phyloP scores from a whole-genome alignment of 2,113 vertebrate species.

The Alosa alosa region DNA sequence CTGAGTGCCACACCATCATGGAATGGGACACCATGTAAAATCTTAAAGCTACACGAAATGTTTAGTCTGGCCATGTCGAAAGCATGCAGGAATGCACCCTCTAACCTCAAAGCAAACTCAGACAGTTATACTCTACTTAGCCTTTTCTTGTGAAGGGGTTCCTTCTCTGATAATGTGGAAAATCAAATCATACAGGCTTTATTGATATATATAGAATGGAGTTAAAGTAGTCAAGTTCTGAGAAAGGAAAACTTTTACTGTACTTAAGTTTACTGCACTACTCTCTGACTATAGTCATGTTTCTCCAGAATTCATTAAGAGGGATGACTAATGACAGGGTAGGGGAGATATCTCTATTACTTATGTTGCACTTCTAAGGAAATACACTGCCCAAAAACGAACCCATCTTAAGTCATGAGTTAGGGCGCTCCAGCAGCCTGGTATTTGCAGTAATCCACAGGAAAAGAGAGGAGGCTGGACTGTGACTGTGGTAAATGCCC shows the following conservation, averaged over 20 bases:
- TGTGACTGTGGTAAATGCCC: not conserved
- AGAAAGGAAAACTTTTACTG: not conserved
- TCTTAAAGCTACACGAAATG: not conserved
- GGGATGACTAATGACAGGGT: not conserved
- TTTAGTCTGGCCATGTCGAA: slow-evolving; percentile 23
- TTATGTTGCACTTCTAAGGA: not conserved
- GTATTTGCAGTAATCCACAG: not conserved
- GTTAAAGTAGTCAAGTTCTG: not conserved
- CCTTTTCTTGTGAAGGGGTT: not conserved
- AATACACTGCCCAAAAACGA: not conserved
- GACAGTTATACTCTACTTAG: not conserved
- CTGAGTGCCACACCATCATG: not conserved
- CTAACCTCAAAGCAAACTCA: not conserved
- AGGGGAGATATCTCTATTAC: not conserved
- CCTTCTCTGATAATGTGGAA: not conserved
- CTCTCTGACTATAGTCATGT: not conserved
- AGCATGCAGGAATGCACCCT: slow-evolving; percentile 31
- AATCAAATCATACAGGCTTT: not conserved
- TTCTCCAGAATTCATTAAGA: not conserved
- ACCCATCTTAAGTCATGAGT: not conserved
- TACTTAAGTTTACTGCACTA: not conserved
- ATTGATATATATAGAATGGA: not conserved
- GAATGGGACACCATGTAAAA: not conserved
- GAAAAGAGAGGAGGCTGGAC: not conserved
- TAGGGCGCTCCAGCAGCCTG: not conserved